Evolutionary conservation across 2,888 invertebrate species (phyloP), one percentile per base, ranked within the genome.

Genomic region (Ochropleura plecta): DNA sequence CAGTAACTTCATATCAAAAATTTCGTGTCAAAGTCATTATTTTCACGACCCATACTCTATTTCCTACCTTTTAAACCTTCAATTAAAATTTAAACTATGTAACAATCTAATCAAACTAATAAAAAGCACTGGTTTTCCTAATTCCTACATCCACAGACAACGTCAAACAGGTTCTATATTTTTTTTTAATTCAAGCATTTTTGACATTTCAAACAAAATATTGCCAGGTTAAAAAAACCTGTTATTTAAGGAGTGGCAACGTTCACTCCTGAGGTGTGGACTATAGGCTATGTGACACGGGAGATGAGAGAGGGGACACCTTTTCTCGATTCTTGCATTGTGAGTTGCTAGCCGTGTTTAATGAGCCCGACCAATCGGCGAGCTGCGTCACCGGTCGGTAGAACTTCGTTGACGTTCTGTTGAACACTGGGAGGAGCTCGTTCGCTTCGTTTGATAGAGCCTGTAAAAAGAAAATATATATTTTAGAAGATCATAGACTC

Each of bases 381-480:
- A 98, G 98, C 72, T 98, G 98, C 30, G 98, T 97, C 4, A 98
- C 97, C 0, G 98, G 97, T 71, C 97, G 97, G 96, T 99, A 99
- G 94, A 99, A 98, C 92, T 98, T 98, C 10, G 98, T 98, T 14
- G 99, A 99, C 0, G 99, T 99, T 89, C 99, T 98, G 96, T 99
- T 99, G 97, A 99, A 99, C 83, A 99, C 98, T 0, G 99, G 99
- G 72, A 99, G 97, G 64, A 99, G 97, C 92, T 99, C 99, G 95
- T 99, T 99, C 1, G 99, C 99, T 96, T 99, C 99, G 94, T 99
- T 98, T 5, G 99, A 98, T 75, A 99, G 95, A 0, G 99, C 99
- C 99, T 99, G 94, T 9, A n/a, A 14, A 40, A n/a, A n/a, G 0
- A 77, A 48, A 6, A 20, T 20, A 30, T 55, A 20, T 0, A 55